phyloP scores from a whole-genome alignment of 2,113 vertebrate genomes.

The Narcine bancroftii region DNA sequence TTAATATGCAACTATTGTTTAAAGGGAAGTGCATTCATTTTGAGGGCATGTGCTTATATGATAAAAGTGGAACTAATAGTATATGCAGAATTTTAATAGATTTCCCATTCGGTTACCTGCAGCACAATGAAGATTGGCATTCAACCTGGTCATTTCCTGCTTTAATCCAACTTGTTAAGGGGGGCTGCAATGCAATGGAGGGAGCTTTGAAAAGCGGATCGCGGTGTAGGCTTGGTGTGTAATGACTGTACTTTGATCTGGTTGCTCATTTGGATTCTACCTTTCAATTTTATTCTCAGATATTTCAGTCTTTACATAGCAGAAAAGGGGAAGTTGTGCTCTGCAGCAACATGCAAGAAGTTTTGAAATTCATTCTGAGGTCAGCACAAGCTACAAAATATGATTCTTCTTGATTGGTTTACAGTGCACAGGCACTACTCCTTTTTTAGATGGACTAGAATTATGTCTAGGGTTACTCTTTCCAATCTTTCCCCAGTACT shows the following conservation, averaged over 20 bases:
- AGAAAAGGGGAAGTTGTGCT: slow-evolving; percentile 1
- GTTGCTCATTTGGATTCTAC: not conserved
- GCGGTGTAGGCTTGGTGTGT: not conserved
- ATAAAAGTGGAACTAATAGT: not conserved
- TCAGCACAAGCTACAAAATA: not conserved
- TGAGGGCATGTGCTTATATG: not conserved
- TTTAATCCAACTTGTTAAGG: not conserved
- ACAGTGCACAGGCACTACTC: too few species aligned
- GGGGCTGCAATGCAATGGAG: not conserved
- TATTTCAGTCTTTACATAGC: not conserved
- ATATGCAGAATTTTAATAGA: not conserved
- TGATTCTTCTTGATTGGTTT: too few species aligned
- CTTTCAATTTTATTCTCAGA: not conserved
- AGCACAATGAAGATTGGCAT: not conserved
- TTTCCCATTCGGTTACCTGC: not conserved
- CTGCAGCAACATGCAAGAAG: not conserved
- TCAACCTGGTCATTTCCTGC: not conserved
- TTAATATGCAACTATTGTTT: not conserved
- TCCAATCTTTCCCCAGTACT: too few species aligned
- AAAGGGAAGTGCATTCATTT: not conserved
- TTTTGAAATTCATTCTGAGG: not conserved
- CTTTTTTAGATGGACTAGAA: not conserved
- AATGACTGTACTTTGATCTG: not conserved
- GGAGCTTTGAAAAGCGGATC: not conserved
- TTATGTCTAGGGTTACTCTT: too few species aligned